Base-by-base conservation (phyloP, 2,888 invertebrate genomes). In the Cordylochernes scorpioides region DNA sequence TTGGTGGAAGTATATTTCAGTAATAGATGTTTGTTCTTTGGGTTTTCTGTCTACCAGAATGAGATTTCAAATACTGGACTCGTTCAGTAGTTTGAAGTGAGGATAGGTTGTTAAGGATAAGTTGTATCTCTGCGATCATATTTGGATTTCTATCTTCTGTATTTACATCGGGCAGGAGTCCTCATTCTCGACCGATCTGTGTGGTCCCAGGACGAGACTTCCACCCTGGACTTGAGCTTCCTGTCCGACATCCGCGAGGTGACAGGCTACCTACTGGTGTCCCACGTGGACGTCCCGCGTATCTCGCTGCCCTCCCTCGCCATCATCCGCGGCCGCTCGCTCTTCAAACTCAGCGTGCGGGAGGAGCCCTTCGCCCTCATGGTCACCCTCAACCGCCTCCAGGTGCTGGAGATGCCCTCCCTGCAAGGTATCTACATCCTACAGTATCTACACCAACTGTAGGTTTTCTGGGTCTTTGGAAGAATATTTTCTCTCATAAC, bases 221-320 rank as follows among this genome's bases (percentile, higher is more conserved):
- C n/a, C n/a, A n/a, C n/a, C n/a, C n/a, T 73, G 54, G 84, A 88
- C 52, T 64, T 91, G 42, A 73, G 73, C 44, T 91, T 91, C 52
- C 63, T 91, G 34, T 71, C 80, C 51, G 68, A 80, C 51, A 91
- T 88, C 43, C 65, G 80, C 31, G 86, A 58, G 46, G 86, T 91
- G 39, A 86, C 86, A 13, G 91, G 91, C 22, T 91, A 91, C 53
- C 82, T 91, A 32, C 65, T 91, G 36, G 84, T 91, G 47, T 78
- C 82, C 28, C 75, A 82, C 50, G 84, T 86, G 38, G 74, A 80
- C 49, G 72, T 84, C 12, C 64, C 63, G 36, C 63, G 69, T 44
- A 71, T 91, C 43, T 67, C 82, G 22, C 59, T 91, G 42, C 86
- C 82, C 12, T 67, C 64, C 46, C 61, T 91, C 35, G 78, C 84